Evolutionary conservation across 2,113 vertebrate genomes (phyloP).

Genomic region (Picathartes gymnocephalus): DNA sequence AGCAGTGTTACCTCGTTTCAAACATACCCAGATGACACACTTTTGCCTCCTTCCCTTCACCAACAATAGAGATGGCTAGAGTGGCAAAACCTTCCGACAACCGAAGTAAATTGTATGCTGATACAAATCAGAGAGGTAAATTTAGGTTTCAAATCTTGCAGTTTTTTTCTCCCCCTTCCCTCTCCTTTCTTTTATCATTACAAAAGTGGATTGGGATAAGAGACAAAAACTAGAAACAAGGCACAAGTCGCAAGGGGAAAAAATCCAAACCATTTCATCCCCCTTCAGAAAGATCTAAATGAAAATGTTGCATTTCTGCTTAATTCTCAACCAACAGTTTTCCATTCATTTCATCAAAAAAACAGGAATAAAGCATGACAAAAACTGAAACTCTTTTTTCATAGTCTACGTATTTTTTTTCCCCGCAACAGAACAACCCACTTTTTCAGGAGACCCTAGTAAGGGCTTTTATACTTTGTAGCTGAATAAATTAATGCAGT

Average conservation of each 20-base stretch:
- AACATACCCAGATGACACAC: neutral
- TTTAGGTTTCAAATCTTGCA: neutral
- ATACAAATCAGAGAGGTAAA: neutral
- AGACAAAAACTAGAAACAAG: neutral
- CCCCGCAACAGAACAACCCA: neutral
- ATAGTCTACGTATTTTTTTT: neutral
- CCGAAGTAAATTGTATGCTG: neutral
- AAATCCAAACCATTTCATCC: fast-evolving
- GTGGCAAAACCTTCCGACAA: neutral
- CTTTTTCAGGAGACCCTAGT: neutral
- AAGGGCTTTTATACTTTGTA: neutral
- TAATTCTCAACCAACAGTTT: neutral
- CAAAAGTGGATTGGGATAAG: neutral
- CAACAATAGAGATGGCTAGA: neutral
- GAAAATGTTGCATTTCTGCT: neutral
- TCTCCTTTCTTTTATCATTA: neutral
- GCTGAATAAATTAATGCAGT: neutral
- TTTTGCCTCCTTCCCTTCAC: neutral
- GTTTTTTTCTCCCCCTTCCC: neutral
- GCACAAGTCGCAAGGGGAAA: neutral
- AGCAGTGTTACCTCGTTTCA: neutral
- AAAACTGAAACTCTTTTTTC: neutral
- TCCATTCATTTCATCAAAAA: neutral
- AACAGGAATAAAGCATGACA: neutral
- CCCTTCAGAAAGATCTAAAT: neutral